Evolutionary conservation across 2,888 invertebrate genomes (phyloP), one percentile per base, ranked within the genome.

Genomic region (Idaea aversata): DNA sequence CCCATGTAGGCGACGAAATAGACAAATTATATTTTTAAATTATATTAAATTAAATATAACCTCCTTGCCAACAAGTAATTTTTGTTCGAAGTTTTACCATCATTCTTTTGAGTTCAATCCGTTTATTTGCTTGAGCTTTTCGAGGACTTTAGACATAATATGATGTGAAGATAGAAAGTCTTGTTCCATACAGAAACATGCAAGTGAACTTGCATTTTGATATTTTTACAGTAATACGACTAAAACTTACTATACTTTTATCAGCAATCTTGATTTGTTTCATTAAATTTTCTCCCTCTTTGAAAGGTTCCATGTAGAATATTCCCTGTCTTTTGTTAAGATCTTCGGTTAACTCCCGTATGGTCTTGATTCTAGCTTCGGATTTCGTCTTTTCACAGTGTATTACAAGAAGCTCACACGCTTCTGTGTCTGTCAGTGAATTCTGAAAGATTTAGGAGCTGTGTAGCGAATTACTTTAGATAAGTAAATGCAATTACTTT

Each of bases 381-480:
- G 76, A 68, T 6, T 78, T 73, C 0, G 82, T 83, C 2, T 75
- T 79, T 70, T 90, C 90, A 67, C 88, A 83, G 0, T 78, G 79
- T 0, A 85, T 61, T 4, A 91, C 88, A 0, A 91, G 67, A 0
- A 88, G 68, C 69, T 91, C 91, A 61, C 88, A 86, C 0, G 82
- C 76, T 5, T 83, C 83, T 78, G 77, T 0, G 81, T 68, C 0
- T 88, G 67, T 57, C 77, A 74, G 3, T 75, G 77, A 89, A 88
- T 77, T 59, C 15, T 59, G 58, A 59, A 59, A 15, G n/a, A 16
- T 15, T 58, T n/a, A 58, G 15, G n/a, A 15, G 15, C 6, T 7
- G 2, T 36, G 36, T 1, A 47, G 47, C 10, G 47, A 47, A 47
- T 47, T 47, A 47, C 47, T 47, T 10, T 10, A 47, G 36, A 25